Evolutionary conservation across 2,113 vertebrate genomes (phyloP).

Genomic region (Orthonyx spaldingii): DNA sequence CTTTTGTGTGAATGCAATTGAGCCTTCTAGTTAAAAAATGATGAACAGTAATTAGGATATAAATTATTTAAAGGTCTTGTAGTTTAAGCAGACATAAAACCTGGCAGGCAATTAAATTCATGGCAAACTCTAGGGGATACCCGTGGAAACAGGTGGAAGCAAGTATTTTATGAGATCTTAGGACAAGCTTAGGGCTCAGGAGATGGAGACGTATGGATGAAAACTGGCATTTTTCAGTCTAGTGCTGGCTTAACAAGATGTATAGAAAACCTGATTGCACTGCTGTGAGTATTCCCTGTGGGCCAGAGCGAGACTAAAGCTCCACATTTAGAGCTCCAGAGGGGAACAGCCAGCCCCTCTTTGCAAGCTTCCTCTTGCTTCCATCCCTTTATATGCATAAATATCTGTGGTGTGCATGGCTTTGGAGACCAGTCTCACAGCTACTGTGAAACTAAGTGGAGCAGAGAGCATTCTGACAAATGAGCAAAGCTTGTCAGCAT

Average conservation of each 20-base stretch:
- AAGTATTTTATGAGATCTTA: constrained; percentile 46
- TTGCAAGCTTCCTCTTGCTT: not conserved
- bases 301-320: not conserved
- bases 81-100: constrained; percentile 49
- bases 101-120: constrained; percentile 60
- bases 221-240: constrained; percentile 47
- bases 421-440: not conserved
- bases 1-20: constrained; percentile 46
- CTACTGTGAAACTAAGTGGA: not conserved
- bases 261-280: constrained; percentile 21
- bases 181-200: constrained; percentile 43
- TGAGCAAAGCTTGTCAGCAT: not conserved
- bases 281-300: not conserved
- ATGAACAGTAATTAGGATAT: constrained; percentile 74
- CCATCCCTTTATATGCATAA: not conserved
- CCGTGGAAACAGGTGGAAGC: constrained; percentile 56
- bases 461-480: not conserved
- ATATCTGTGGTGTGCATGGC: not conserved
- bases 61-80: constrained; percentile 71
- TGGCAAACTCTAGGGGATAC: constrained; percentile 17
- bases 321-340: not conserved
- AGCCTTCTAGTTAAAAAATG: constrained; percentile 66
- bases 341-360: not conserved
- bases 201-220: constrained; percentile 7
- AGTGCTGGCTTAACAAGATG: constrained; percentile 48